phyloP scores from a whole-genome alignment of 2,797 vertebrate species.

The Denticeps clupeoides region DNA sequence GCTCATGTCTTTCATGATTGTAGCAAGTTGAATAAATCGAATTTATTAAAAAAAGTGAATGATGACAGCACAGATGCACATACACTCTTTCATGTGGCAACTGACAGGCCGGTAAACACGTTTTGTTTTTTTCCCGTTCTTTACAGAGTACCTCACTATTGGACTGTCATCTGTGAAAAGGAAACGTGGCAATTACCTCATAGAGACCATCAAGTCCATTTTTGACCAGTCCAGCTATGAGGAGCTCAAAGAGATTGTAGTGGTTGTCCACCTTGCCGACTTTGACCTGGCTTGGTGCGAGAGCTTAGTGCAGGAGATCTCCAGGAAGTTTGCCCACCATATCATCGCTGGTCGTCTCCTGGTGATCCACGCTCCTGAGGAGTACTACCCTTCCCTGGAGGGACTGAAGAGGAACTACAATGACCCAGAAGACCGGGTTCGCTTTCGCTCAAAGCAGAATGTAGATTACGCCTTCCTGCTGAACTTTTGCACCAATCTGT shows the following conservation, averaged over 20 bases:
- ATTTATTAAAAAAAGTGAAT: too few species aligned
- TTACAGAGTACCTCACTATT: constrained; percentile 80
- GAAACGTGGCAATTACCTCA: constrained; percentile 88
- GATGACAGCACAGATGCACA: too few species aligned
- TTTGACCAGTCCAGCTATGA: constrained; percentile 98
- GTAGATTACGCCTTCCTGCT: constrained; percentile 95
- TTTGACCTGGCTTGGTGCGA: constrained; percentile 88
- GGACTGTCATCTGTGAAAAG: constrained; percentile 89
- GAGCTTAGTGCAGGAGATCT: constrained; percentile 81
- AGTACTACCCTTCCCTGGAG: constrained; percentile 82
- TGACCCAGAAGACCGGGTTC: constrained; percentile 88
- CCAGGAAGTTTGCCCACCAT: constrained; percentile 91
- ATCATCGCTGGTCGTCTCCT: constrained; percentile 88
- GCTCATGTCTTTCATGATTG: too few species aligned
- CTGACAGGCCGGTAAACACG: too few species aligned
- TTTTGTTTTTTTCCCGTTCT: constrained; percentile 3
- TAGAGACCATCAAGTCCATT: constrained; percentile 96
- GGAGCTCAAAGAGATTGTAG: constrained; percentile 90
- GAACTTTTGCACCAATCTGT: constrained; percentile 94
- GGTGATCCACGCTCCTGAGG: constrained; percentile 86
- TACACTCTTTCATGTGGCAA: too few species aligned
- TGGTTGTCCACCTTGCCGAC: constrained; percentile 91
- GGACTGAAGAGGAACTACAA: constrained; percentile 98
- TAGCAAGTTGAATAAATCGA: too few species aligned
- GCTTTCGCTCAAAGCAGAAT: constrained; percentile 95